Conservation (phyloP, 2,113 vertebrate species). For the Aptenodytes patagonicus region DNA sequence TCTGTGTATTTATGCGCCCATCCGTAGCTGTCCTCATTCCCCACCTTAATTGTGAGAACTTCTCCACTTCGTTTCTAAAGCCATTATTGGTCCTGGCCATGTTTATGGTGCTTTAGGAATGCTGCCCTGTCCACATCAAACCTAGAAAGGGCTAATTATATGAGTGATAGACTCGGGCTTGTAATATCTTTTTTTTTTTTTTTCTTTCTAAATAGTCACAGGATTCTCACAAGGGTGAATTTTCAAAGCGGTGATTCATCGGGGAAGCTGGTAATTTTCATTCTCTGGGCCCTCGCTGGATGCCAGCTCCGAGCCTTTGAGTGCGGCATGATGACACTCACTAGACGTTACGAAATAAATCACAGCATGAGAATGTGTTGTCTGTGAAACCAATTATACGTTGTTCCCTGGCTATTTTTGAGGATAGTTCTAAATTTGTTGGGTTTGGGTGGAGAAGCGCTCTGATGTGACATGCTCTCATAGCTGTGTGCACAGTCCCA, state of each 20-base stretch:
- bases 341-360: constrained; percentile 60
- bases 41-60: constrained; percentile 75
- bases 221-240: constrained; percentile 61
- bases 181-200: constrained; percentile 8
- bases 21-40: constrained; percentile 43
- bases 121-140: constrained; percentile 69
- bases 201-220: constrained; percentile 36
- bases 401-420: constrained; percentile 63
- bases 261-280: constrained; percentile 62
- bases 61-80: constrained; percentile 52
- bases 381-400: constrained; percentile 60
- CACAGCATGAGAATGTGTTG: constrained; percentile 57
- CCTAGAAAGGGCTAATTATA: constrained; percentile 71
- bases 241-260: constrained; percentile 53
- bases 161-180: constrained; percentile 62
- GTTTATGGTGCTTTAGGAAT: constrained; percentile 69
- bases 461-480: constrained; percentile 12
- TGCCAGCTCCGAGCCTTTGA: constrained; percentile 23
- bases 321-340: constrained; percentile 36
- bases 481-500: background rate
- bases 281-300: constrained; percentile 3
- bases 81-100: constrained; percentile 25
- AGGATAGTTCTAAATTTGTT: constrained; percentile 55
- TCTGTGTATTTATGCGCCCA: constrained; percentile 45
- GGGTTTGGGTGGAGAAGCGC: constrained; percentile 29